Base-by-base conservation (phyloP, 2,888 invertebrate species). In the Cheilosia impressa region DNA sequence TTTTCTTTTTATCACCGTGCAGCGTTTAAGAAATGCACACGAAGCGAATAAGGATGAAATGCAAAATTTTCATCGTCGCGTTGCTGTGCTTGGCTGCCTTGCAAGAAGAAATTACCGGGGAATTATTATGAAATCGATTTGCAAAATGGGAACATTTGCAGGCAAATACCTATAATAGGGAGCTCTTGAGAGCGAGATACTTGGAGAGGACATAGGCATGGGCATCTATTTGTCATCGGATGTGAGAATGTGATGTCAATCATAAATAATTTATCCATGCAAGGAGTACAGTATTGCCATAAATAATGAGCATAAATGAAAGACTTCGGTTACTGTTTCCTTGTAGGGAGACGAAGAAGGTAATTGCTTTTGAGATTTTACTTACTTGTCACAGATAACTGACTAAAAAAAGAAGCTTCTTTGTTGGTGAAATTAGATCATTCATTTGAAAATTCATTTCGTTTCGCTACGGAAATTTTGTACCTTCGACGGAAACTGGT, bases 111-210 rank as follows among this genome's bases (percentile, higher is more conserved):
- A 85, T 85, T 85, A 85, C 75, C 22, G 53, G 72, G 57, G 80
- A 85, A 85, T 85, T 85, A 85, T 77, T 85, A 85, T 77, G 69
- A 80, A 85, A 85, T 85, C 85, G 85, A 85, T 81, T 72, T 77
- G 66, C 43, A 57, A 65, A 65, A 71, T 69, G 50, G 27, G 27
- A 17, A 82, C 47, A 68, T 66, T 63, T 84, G 58, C 52, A 43
- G 58, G 73, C 57, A 75, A 22, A 71, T 15, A n/a, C n/a, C n/a
- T n/a, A 79, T 10, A 22, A 31, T 10, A 68, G 50, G 19, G 19
- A 73, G 50, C 69, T 63, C 66, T 60, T 52, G 43, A 47, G 34
- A 34, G 34, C 63, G 78, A 72, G n/a, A n/a, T n/a, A n/a, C n/a
- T n/a, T n/a, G 34, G 34, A 10, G 34, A 27, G 27, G 6, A 27